Conservation (phyloP, 2,113 vertebrate species). For the Elgaria multicarinata region DNA sequence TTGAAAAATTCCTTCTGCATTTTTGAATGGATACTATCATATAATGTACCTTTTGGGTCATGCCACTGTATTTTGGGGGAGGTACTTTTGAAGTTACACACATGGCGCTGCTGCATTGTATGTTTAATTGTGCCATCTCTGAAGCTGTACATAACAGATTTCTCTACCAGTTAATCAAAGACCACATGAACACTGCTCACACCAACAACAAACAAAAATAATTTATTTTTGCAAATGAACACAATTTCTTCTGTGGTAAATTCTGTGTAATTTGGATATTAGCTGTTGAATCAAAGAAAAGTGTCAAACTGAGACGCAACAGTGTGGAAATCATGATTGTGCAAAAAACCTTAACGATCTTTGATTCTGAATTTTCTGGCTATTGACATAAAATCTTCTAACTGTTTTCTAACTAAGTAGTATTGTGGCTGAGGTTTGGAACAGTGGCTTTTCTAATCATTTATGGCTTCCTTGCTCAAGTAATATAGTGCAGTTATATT, state of each 20-base stretch:
- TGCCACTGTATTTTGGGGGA: not conserved
- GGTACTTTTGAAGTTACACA: not conserved
- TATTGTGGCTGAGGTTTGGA: conserved; percentile 11
- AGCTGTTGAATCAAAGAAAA: conserved; percentile 7
- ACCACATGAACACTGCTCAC: not conserved
- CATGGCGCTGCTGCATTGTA: not conserved
- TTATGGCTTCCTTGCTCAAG: conserved; percentile 18
- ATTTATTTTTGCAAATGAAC: not conserved
- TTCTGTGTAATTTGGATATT: not conserved
- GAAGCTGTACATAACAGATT: not conserved
- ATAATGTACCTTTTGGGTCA: not conserved
- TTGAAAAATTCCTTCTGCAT: not conserved
- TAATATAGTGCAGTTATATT: not conserved
- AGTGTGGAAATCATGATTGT: not conserved
- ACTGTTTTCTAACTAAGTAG: conserved; percentile 21
- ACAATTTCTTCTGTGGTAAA: not conserved
- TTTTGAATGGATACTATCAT: not conserved
- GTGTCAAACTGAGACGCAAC: conserved; percentile 26
- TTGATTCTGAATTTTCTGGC: conserved; percentile 6
- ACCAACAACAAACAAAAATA: not conserved
- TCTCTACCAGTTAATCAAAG: not conserved
- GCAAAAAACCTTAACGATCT: not conserved
- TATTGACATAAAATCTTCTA: conserved; percentile 24
- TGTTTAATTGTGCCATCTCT: not conserved
- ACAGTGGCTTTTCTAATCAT: conserved; percentile 1